Conservation (phyloP, 2,888 invertebrate species). For the Flexamia atlantica region DNA sequence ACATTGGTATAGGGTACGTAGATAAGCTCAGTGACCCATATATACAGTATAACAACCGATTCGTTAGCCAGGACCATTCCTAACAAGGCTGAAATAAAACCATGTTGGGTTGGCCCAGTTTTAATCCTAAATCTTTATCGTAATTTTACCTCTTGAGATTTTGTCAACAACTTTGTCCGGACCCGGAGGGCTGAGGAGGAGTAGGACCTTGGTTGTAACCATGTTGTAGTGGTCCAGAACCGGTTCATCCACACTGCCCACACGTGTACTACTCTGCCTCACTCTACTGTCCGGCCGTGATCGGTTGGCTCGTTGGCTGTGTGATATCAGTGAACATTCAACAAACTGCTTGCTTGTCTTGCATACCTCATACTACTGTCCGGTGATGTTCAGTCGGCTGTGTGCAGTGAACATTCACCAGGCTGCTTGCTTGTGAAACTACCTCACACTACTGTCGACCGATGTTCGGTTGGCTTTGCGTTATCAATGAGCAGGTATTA, state of each 20-base stretch:
- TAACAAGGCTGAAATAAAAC: too few relatives aligned
- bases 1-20: too few relatives aligned
- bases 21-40: too few relatives aligned
- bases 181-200: too few relatives aligned
- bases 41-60: too few relatives aligned
- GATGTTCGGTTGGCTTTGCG: neutral
- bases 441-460: neutral
- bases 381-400: neutral
- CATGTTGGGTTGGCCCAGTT: too few relatives aligned
- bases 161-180: too few relatives aligned
- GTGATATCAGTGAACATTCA: neutral
- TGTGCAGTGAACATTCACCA: neutral
- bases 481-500: neutral
- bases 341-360: neutral
- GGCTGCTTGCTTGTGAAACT: neutral
- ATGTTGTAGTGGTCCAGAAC: neutral
- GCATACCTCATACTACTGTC: neutral
- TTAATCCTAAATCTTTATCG: too few relatives aligned
- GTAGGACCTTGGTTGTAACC: constrained; percentile 35
- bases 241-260: constrained; percentile 9
- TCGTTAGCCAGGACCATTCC: too few relatives aligned
- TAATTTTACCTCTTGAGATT: too few relatives aligned
- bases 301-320: neutral
- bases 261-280: neutral
- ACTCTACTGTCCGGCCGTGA: neutral